phyloP scores from a whole-genome alignment of 2,113 vertebrate genomes.

The Mesembrinibis cayennensis region DNA sequence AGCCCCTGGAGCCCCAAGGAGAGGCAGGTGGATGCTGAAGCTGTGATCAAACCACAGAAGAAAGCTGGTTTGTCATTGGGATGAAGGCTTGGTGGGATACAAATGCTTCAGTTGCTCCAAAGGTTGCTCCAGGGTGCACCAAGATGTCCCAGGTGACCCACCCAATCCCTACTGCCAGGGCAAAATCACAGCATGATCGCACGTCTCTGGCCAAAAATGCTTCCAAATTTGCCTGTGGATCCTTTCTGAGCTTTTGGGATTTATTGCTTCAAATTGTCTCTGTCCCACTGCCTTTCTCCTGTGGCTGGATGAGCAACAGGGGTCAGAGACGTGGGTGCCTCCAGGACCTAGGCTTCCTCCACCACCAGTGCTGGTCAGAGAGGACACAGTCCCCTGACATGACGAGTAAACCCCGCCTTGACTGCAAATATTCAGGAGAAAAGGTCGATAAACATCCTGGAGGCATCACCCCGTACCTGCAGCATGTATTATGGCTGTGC shows the following conservation, averaged over 20 bases:
- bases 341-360: background rate
- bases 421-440: background rate
- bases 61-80: background rate
- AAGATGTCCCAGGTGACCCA: background rate
- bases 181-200: rapidly evolving
- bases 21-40: background rate
- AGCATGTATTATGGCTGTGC: rapidly evolving
- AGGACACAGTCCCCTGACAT: background rate
- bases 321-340: background rate
- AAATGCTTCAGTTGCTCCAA: rapidly evolving
- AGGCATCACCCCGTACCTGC: background rate
- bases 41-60: background rate
- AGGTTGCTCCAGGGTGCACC: background rate
- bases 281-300: background rate
- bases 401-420: background rate
- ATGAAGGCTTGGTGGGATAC: background rate
- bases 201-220: background rate
- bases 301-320: background rate
- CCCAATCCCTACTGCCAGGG: background rate
- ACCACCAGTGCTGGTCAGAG: background rate
- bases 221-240: background rate
- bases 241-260: background rate
- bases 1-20: background rate
- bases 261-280: background rate
- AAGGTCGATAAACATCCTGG: background rate